Evolutionary conservation across 2,797 vertebrate genomes (phyloP).

Genomic region (Tadarida brasiliensis): DNA sequence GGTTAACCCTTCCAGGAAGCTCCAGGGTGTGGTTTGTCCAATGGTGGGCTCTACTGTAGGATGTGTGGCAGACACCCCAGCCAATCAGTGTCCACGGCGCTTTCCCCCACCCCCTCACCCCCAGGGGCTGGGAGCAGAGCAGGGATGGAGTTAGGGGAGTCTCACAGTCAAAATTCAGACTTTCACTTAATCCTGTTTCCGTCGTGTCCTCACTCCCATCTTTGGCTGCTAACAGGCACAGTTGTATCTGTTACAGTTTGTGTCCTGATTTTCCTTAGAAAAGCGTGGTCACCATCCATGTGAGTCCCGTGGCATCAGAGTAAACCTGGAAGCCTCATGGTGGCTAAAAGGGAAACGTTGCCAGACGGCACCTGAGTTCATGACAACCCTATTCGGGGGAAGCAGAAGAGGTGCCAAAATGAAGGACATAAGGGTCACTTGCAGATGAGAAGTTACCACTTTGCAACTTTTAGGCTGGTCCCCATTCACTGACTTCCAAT

Average conservation of each 20-base stretch:
- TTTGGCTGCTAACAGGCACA: background rate
- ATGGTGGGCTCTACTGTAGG: too few species aligned
- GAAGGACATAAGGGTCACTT: background rate
- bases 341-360: background rate
- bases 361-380: background rate
- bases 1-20: background rate
- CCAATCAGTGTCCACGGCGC: fast-evolving
- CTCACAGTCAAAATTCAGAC: background rate
- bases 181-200: background rate
- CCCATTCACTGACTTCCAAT: background rate
- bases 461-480: background rate
- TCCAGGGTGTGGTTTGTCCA: background rate
- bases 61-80: background rate
- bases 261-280: constrained; percentile 27
- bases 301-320: background rate
- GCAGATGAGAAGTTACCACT: background rate
- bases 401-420: background rate
- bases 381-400: background rate
- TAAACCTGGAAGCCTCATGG: background rate
- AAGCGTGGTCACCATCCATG: background rate
- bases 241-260: constrained; percentile 12
- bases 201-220: background rate
- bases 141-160: background rate
- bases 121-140: background rate
- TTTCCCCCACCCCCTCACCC: background rate